Percentiles rank a stretch among this genome's conserved stretches.
Conservation (phyloP, 2,797 vertebrate genomes). For the Spinibarbus caldwelli region DNA sequence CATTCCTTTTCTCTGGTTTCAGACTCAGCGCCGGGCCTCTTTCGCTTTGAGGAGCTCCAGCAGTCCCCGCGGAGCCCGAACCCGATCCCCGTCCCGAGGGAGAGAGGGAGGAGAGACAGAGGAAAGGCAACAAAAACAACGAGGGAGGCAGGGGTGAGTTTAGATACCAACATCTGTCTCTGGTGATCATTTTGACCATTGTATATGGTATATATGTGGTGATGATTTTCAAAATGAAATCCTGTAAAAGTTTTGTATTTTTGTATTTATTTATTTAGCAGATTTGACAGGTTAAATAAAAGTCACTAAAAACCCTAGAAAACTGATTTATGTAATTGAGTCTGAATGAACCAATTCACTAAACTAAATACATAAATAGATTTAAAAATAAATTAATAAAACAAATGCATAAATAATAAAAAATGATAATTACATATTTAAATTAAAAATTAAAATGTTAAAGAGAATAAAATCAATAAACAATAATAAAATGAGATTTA, state of each 20-base stretch:
- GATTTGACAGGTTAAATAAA: background rate
- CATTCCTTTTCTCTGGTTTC: constrained; percentile 5
- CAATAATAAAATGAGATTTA: background rate
- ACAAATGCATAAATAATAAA: background rate
- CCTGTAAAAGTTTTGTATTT: background rate
- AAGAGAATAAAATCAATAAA: background rate
- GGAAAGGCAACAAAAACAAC: constrained; percentile 80
- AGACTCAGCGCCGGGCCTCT: constrained; percentile 82
- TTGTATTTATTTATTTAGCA: background rate
- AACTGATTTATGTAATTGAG: background rate
- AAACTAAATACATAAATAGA: background rate
- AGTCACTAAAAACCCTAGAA: background rate
- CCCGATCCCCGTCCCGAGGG: constrained; percentile 88
- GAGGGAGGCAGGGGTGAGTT: constrained; percentile 85
- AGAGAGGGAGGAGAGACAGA: constrained; percentile 81
- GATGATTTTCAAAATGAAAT: background rate
- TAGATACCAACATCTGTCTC: background rate
- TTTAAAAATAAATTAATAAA: background rate
- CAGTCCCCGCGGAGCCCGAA: constrained; percentile 85
- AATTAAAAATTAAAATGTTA: background rate
- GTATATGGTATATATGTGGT: background rate
- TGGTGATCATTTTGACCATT: background rate
- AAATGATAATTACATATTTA: background rate
- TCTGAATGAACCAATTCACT: background rate
- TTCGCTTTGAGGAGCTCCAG: constrained; percentile 89